These are phyloP conservation scores for Xylocopa sonorina DNA, from an alignment of 1,140 invertebrate genomes.

Conservation along the genomic window DNA sequence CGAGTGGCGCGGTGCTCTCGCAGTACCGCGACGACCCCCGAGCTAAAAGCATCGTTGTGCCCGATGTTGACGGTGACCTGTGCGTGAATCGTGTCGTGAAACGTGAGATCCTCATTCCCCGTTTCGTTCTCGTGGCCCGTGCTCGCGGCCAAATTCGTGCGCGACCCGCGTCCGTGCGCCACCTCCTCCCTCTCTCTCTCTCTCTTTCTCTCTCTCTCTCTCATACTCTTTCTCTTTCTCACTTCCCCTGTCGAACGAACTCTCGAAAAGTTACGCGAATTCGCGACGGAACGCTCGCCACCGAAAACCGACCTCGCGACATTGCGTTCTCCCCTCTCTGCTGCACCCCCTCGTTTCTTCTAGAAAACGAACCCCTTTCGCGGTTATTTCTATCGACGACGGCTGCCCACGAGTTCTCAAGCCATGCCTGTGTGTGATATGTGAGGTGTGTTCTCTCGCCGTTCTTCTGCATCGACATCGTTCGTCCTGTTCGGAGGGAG, in stretches of 20 bases:
- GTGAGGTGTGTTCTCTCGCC: slow-evolving; percentile 34
- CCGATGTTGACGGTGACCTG: slow-evolving; percentile 23
- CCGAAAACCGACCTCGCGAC: slow-evolving; percentile 6
- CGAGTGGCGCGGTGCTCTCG: slow-evolving; percentile 49
- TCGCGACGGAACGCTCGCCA: slow-evolving; percentile 2
- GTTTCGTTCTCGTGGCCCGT: slow-evolving; percentile 22
- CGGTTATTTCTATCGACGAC: not conserved
- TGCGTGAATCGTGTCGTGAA: slow-evolving; percentile 51
- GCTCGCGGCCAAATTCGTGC: slow-evolving; percentile 60
- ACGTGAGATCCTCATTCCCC: slow-evolving; percentile 60
- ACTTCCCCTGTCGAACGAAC: not conserved
- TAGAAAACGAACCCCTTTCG: not conserved
- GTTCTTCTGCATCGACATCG: not conserved
- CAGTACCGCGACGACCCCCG: slow-evolving; percentile 64
- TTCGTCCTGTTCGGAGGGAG: not conserved
- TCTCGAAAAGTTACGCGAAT: slow-evolving; percentile 21
- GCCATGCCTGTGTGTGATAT: slow-evolving; percentile 37
- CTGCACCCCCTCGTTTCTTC: not conserved
- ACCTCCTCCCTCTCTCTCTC: not conserved
- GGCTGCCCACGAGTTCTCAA: not conserved
- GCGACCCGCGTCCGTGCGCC: slow-evolving; percentile 5
- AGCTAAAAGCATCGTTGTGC: slow-evolving; percentile 30
- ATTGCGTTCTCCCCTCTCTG: not conserved
- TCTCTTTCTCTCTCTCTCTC: not conserved
- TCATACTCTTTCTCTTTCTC: not conserved